phyloP scores from a whole-genome alignment of 2,113 vertebrate species.

The Podiceps cristatus region DNA sequence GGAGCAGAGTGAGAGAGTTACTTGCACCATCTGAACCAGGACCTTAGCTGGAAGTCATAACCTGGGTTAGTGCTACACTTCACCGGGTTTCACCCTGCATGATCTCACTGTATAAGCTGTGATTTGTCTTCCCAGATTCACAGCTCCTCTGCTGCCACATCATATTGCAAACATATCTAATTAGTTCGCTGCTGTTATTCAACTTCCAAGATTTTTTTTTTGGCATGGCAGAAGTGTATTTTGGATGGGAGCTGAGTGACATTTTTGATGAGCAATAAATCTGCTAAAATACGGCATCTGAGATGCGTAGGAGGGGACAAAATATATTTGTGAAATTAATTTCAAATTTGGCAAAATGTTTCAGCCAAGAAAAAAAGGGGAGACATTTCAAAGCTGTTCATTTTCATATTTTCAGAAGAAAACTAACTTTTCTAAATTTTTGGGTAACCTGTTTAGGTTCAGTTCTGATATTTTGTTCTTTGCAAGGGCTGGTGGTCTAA shows the following conservation, averaged over 20 bases:
- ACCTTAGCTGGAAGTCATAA: not conserved
- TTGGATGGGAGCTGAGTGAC: not conserved
- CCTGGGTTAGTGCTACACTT: not conserved
- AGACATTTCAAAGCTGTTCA: not conserved
- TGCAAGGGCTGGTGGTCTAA: not conserved
- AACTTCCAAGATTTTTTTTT: not conserved
- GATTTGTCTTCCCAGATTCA: not conserved
- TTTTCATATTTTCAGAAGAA: not conserved
- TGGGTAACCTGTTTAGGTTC: accelerated
- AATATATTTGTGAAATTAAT: not conserved
- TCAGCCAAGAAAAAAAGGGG: not conserved
- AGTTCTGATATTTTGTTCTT: not conserved
- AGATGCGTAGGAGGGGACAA: not conserved
- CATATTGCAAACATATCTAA: not conserved
- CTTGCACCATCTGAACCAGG: not conserved
- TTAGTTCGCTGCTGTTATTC: not conserved
- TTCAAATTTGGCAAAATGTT: not conserved
- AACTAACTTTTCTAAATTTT: not conserved
- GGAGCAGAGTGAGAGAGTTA: accelerated
- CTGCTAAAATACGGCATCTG: not conserved
- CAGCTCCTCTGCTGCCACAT: not conserved
- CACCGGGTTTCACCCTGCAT: not conserved
- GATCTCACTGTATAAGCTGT: not conserved
- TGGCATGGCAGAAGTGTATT: not conserved
- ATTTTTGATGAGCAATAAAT: not conserved